These are phyloP conservation scores for Napeogenes inachia DNA, from an alignment of 2,888 invertebrate species.

Conservation along the genomic window DNA sequence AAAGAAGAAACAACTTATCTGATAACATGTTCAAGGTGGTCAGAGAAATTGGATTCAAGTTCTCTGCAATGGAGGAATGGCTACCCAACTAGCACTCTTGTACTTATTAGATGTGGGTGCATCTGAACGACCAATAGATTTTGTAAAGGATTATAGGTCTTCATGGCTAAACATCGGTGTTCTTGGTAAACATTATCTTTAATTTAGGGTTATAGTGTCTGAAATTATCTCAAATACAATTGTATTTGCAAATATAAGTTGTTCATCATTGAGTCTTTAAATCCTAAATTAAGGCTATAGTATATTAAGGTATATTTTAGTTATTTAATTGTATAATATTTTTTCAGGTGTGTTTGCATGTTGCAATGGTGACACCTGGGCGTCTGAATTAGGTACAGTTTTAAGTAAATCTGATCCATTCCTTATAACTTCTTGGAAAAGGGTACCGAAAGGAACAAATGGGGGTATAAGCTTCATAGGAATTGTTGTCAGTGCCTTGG, in stretches of 20 bases:
- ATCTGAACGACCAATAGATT: conserved; percentile 87
- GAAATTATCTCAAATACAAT: too few species aligned
- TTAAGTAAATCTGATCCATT: conserved; percentile 82
- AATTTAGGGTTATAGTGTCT: too few species aligned
- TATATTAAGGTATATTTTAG: not conserved
- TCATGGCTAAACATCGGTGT: conserved; percentile 90
- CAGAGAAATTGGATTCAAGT: conserved; percentile 94
- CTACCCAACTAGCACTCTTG: conserved; percentile 84
- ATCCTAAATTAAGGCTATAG: too few species aligned
- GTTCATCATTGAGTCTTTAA: too few species aligned
- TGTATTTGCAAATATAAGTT: too few species aligned
- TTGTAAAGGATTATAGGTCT: conserved; percentile 83
- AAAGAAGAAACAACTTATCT: not conserved
- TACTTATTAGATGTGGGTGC: conserved; percentile 89
- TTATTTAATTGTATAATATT: not conserved
- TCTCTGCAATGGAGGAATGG: conserved; percentile 93
- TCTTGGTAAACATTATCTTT: conserved; percentile 72
- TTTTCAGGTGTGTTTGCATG: conserved; percentile 83
- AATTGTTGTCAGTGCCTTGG: conserved; percentile 77
- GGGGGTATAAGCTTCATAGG: conserved; percentile 87
- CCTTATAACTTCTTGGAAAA: conserved; percentile 84
- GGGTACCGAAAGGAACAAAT: conserved; percentile 92
- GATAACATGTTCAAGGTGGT: conserved; percentile 78
- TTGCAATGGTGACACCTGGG: conserved; percentile 93
- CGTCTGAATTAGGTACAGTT: conserved; percentile 91